Base-by-base conservation (phyloP, 2,797 vertebrate genomes). In the Champsocephalus esox region DNA sequence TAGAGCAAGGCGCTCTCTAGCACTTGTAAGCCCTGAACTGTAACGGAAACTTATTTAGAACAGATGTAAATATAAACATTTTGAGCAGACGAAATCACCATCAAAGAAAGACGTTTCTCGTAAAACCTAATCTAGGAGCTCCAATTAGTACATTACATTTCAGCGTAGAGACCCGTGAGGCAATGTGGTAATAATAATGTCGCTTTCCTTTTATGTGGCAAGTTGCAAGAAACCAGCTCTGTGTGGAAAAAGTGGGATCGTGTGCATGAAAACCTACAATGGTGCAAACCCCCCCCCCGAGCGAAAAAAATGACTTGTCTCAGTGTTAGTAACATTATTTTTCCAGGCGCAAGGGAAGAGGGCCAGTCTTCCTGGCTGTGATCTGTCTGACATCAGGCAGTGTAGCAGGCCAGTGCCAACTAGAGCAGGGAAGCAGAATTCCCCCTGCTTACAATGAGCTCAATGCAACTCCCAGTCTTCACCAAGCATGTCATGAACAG, bases 341-440 rank as follows among this genome's bases (percentile, higher is more conserved):
- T 90, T 92, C 89, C 89, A 89, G 81, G 51, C 86, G 79, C 56
- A n/a, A 80, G 86, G 89, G 80, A 92, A 89, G 82, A 83, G 73
- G 77, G 82, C 86, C 89, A 91, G 90, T 88, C 85, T 70, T 76
- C 72, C 83, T 90, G 91, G 88, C 90, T 88, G 87, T 87, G 90
- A 93, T 91, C 84, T 85, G 86, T 87, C 91, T 93, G 92, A 91
- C 92, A 92, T 92, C 87, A 90, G 90, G 84, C 88, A 56, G 75
- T 44, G 81, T 81, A 84, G 65, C 83, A 63, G 75, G 75, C 87
- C 80, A 51, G 80, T 77, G 90, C 92, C 90, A 90, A 91, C 86
- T 89, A 69, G 90, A 92, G 89, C 87, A 88, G 85, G 85, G 90
- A 74, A 82, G 83, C 88, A 92, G 91, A 92, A 91, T 88, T 92